Percentiles rank a stretch among this genome's conserved stretches.
Conservation (phyloP, 2,797 vertebrate species). For the Lithobates sylvaticus region DNA sequence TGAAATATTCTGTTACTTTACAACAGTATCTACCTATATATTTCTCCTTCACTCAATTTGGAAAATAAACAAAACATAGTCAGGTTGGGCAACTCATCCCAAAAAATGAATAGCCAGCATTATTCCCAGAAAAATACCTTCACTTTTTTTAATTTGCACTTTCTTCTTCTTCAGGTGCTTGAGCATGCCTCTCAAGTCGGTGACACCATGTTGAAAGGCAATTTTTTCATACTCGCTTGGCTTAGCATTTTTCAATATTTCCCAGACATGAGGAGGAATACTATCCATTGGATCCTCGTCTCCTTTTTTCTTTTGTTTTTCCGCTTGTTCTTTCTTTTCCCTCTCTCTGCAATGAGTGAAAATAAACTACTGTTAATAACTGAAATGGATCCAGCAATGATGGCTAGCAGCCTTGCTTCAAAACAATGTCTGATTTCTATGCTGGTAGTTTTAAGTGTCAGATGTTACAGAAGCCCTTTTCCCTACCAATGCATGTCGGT, state of each 20-base stretch:
- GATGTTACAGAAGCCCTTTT: too few relatives aligned
- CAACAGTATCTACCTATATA: too few relatives aligned
- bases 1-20: too few relatives aligned
- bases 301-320: constrained; percentile 75
- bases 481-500: too few relatives aligned
- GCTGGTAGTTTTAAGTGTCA: too few relatives aligned
- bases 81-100: too few relatives aligned
- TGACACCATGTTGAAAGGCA: constrained; percentile 90
- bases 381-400: too few relatives aligned
- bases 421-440: too few relatives aligned
- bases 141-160: constrained; percentile 83
- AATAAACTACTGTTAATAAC: not conserved
- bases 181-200: constrained; percentile 90
- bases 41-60: too few relatives aligned
- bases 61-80: too few relatives aligned
- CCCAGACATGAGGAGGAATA: constrained; percentile 83
- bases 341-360: constrained; percentile 71
- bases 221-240: constrained; percentile 92
- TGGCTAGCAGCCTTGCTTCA: too few relatives aligned
- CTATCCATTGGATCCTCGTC: constrained; percentile 81
- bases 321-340: constrained; percentile 67
- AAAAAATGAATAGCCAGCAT: not conserved
- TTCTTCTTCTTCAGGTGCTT: constrained; percentile 88
- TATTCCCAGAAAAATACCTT: constrained; percentile 71
- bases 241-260: constrained; percentile 85